Percentiles rank a stretch among this genome's conserved stretches.
phyloP scores from a whole-genome alignment of 1,140 invertebrate genomes.

The Philotrypesis tridentata region DNA sequence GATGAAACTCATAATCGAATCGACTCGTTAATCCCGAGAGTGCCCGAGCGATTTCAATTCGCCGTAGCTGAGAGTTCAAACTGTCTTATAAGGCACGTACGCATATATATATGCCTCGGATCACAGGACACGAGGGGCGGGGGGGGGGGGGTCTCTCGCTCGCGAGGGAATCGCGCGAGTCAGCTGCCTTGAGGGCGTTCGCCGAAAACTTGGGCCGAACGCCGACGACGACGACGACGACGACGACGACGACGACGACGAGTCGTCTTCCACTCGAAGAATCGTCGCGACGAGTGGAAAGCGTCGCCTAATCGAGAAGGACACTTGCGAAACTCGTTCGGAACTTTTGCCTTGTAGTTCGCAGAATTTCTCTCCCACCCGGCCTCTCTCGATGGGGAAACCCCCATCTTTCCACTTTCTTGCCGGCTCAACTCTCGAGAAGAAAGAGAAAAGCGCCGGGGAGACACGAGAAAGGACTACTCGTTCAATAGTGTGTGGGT shows the following conservation, averaged over 20 bases:
- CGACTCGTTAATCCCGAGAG: slow-evolving; percentile 22
- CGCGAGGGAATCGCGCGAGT: not conserved
- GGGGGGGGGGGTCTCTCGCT: no score
- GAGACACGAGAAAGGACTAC: not conserved
- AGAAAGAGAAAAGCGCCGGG: not conserved
- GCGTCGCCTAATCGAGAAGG: slow-evolving; percentile 48
- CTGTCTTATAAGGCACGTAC: not conserved
- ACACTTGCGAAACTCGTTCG: slow-evolving; percentile 48
- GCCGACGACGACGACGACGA: no score
- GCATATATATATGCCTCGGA: not conserved
- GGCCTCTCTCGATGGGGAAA: not conserved
- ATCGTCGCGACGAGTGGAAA: slow-evolving; percentile 33
- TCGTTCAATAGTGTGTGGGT: no score
- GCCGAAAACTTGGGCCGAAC: slow-evolving; percentile 42
- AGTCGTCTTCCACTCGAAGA: slow-evolving; percentile 25
- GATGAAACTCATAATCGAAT: slow-evolving; percentile 17
- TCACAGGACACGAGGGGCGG: not conserved
- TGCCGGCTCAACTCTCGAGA: slow-evolving; percentile 17
- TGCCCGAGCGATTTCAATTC: slow-evolving; percentile 29
- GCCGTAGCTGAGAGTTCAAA: not conserved
- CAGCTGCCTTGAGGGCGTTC: not conserved
- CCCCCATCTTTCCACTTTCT: slow-evolving; percentile 19
- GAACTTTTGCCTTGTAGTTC: slow-evolving; percentile 41
- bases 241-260: no score
- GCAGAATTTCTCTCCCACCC: not conserved